Base-by-base conservation (phyloP, 37 sponge, comb jelly and placozoan species). In the Cladorhizidae sp. region DNA sequence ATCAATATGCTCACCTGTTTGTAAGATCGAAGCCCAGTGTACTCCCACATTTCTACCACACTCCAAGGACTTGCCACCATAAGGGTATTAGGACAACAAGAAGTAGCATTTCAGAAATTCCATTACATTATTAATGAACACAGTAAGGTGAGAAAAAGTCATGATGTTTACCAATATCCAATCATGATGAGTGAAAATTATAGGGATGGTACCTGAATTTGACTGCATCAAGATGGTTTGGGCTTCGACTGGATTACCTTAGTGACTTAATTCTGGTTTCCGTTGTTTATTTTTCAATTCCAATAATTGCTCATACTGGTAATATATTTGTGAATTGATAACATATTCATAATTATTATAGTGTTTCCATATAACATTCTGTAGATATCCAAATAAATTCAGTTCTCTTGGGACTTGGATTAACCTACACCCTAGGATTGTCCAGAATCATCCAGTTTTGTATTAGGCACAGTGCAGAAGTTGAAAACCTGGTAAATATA, bases 11-110 rank as follows among this genome's bases (percentile, higher is more conserved):
- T 40, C 14, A 6, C n/a, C 41, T 45, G 1, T 7, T 43, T 40
- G 9, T 36, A 8, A 94, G 95, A 88, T 71, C 91, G 95, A 3
- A 94, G 95, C 85, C 95, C 95, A 32, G 32, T 94, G 56, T 94
- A 88, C 73, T 88, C 92, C 29, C 95, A 94, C 72, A 73, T 94
- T 26, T 91, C 95, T 18, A 81, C 78, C 62, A 88, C 95, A 25
- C 79, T 94, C 32, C 95, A 91, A 85, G 95, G 95, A 0, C 75
- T 94, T 29, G 62, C 95, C 35, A 90, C 86, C 61, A 87, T 94
- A 22, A 63, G 95, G 29, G 43, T 92, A 21, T 90, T 82, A 68
- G 42, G 70, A 15, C 72, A 64, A 50, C 72, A 84, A 69, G 51
- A 75, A 0, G 64, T 35, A 5, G 50, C 72, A 8, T 28, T 68